Conservation (phyloP, 2,797 vertebrate species). For the Halcyon smyrnensis region DNA sequence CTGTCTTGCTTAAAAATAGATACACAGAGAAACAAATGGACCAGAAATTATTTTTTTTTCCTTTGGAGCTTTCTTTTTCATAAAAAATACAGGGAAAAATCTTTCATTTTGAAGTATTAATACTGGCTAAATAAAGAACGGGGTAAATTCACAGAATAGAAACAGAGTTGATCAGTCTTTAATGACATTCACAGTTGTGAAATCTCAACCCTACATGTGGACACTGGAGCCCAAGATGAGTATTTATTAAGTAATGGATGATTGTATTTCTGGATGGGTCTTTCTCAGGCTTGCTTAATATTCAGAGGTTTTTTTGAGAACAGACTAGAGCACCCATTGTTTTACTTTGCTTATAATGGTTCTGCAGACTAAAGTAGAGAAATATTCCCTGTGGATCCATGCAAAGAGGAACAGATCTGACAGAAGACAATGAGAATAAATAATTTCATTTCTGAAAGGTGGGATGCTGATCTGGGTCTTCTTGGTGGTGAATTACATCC, state of each 20-base stretch:
- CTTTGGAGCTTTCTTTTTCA: background rate
- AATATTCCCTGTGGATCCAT: background rate
- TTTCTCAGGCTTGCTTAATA: background rate
- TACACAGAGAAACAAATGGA: background rate
- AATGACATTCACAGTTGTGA: background rate
- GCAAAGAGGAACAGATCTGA: background rate
- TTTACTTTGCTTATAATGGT: background rate
- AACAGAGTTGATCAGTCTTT: background rate
- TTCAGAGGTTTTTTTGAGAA: background rate
- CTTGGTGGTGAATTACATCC: rapidly evolving
- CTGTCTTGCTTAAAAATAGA: background rate
- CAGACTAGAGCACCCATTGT: background rate
- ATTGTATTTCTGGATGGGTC: background rate
- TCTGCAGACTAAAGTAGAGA: background rate
- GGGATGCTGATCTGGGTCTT: background rate
- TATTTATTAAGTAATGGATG: background rate
- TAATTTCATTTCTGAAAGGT: background rate
- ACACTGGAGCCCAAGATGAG: background rate
- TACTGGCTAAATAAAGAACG: background rate
- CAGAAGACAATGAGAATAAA: background rate
- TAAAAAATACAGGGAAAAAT: background rate
- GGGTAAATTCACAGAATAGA: background rate
- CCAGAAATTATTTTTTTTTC: background rate
- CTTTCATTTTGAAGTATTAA: background rate
- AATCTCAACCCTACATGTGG: background rate